These are phyloP conservation scores for Pilophorus perplexus DNA, from an alignment of 2,888 invertebrate species.

Conservation along the genomic window DNA sequence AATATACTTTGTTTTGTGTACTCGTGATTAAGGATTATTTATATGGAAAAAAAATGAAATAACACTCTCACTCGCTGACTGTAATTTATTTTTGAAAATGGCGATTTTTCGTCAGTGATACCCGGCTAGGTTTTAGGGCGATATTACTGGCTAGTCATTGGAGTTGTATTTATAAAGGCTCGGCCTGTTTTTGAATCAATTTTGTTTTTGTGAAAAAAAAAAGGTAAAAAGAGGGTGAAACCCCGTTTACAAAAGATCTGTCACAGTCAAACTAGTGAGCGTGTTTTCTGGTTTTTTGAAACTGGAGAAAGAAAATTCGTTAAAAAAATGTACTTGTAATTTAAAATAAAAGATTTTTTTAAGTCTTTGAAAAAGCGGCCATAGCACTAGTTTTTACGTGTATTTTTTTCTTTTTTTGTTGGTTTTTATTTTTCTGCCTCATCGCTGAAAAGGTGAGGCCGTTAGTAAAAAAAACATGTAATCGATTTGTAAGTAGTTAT, in stretches of 20 bases:
- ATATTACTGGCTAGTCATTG: slow-evolving; percentile 39
- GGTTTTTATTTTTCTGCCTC: slow-evolving; percentile 35
- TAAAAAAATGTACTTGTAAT: slow-evolving; percentile 1
- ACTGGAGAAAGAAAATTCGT: slow-evolving; percentile 4
- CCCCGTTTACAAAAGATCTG: no score
- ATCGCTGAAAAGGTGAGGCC: slow-evolving; percentile 11
- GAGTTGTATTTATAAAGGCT: slow-evolving; percentile 38
- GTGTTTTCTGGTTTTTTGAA: slow-evolving; percentile 23
- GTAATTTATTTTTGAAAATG: slow-evolving; percentile 29
- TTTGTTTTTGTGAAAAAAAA: no score
- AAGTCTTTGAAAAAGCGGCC: slow-evolving; percentile 36
- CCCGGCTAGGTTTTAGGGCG: slow-evolving; percentile 24
- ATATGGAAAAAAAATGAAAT: slow-evolving; percentile 26
- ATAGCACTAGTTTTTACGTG: slow-evolving; percentile 42
- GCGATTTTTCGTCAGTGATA: slow-evolving; percentile 28
- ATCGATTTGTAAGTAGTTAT: slow-evolving; percentile 33
- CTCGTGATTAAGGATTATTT: slow-evolving; percentile 33
- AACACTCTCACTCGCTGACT: slow-evolving; percentile 32
- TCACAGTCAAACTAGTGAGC: slow-evolving; percentile 22
- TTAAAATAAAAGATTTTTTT: slow-evolving; percentile 8
- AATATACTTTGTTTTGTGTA: slow-evolving; percentile 21
- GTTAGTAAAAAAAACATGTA: slow-evolving; percentile 35
- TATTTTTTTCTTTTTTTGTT: slow-evolving; percentile 27
- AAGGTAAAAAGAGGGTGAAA: no score
- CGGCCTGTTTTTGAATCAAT: slow-evolving; percentile 25